phyloP scores from a whole-genome alignment of 92 coral and sea anemone genomes.

The Zoanthus sociatus region DNA sequence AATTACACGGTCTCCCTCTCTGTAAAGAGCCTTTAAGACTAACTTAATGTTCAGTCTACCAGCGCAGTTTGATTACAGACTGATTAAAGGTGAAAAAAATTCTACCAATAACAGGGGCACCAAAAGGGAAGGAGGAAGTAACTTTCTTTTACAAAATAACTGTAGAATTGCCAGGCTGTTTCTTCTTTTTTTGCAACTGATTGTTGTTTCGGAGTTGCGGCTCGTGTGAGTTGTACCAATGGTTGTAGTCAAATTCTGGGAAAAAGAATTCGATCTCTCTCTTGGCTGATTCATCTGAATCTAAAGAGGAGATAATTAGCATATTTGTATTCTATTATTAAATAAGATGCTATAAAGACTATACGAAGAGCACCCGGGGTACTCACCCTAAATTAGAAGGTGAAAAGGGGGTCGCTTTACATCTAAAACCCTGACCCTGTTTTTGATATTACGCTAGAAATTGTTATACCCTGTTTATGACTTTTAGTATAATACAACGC shows the following conservation, averaged over 20 bases:
- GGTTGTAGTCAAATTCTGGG: conserved; percentile 74
- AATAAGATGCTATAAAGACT: neutral
- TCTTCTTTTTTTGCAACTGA: neutral
- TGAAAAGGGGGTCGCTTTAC: no score
- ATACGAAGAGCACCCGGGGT: neutral
- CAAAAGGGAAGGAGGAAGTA: neutral
- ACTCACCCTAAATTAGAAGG: neutral
- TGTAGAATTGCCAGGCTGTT: neutral
- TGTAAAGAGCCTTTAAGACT: no score
- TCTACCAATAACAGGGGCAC: no score
- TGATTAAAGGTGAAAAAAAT: neutral
- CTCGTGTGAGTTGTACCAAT: conserved; percentile 62
- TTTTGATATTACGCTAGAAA: no score
- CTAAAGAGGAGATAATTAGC: conserved; percentile 45
- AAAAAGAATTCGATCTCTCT: conserved; percentile 92
- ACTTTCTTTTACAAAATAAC: conserved; percentile 16
- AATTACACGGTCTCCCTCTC: no score
- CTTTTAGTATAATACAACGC: no score
- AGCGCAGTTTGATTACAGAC: neutral
- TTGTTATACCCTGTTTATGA: no score
- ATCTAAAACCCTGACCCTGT: no score
- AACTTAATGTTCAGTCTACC: no score
- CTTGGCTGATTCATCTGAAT: conserved; percentile 85
- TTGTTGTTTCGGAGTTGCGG: conserved; percentile 44
- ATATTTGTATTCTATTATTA: neutral